A percentile compares a stretch with the other conserved stretches of the same genome.
Evolutionary conservation across 1,140 invertebrate genomes (phyloP).

Genomic region (Cephus cinctus): DNA sequence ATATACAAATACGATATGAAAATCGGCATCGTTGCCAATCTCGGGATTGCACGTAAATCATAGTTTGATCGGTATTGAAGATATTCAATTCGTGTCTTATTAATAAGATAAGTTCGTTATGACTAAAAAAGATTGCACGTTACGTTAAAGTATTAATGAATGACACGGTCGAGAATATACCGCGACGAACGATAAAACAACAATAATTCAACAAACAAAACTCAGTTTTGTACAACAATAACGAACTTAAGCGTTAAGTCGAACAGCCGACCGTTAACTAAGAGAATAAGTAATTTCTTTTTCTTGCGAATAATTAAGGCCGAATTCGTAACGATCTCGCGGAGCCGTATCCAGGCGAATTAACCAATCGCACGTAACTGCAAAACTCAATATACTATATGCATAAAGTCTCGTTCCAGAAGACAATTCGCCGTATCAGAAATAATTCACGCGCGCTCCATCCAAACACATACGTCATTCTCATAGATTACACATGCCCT

Average conservation of each 20-base stretch:
- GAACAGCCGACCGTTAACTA: no score
- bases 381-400: neutral
- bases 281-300: neutral
- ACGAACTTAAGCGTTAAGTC: slow-evolving; percentile 5
- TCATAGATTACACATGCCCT: slow-evolving; percentile 23
- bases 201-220: slow-evolving; percentile 30
- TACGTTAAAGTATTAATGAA: slow-evolving; percentile 6
- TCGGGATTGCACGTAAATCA: slow-evolving; percentile 25
- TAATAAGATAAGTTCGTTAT: slow-evolving; percentile 15
- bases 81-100: slow-evolving; percentile 9
- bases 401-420: slow-evolving; percentile 2
- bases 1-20: slow-evolving; percentile 38
- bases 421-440: neutral
- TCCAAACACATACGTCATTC: no score
- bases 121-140: slow-evolving; percentile 30
- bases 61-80: neutral
- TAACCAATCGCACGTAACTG: neutral
- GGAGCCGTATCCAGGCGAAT: neutral
- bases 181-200: slow-evolving; percentile 12
- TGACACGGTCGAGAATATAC: slow-evolving; percentile 2
- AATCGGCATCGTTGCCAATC: slow-evolving; percentile 15
- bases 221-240: slow-evolving; percentile 28
- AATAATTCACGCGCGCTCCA: neutral
- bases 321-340: neutral
- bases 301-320: neutral